Evolutionary conservation across 2,113 vertebrate species (phyloP), one percentile per base, ranked within the genome.

Genomic region (Trematomus loennbergii): DNA sequence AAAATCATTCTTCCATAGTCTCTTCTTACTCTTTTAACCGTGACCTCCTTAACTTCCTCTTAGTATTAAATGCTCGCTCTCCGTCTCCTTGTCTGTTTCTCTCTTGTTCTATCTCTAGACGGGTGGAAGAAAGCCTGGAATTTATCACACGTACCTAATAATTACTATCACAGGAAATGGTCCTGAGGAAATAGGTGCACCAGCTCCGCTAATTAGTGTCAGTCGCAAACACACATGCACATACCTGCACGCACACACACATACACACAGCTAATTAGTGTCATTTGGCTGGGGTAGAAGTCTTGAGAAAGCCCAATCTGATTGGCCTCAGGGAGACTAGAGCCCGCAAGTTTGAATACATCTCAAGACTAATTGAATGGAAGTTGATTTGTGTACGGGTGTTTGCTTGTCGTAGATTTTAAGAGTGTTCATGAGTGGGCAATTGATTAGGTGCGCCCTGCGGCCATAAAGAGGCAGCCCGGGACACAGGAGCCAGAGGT

Each of bases 121-220:
- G 50, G 72, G 64, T 87, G 81, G 86, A 87, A 86, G 82, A 87
- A 75, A 78, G 90, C 79, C 93, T 93, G 94, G 93, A 86, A 91
- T 93, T 93, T 93, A 91, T 95, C 93, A 94, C 92, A 91, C 92
- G 84, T 94, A 92, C 92, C 93, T 93, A 93, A 92, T 94, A 93
- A 93, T 93, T 93, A 93, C 91, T 89, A 92, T 93, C 89, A 90
- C 87, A 94, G 93, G 92, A 94, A 93, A 93, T 77, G 81, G 89
- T 85, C 77, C 59, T 58, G 79, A 94, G 92, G 92, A 94, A 93
- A 91, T 89, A 53, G 84, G 88, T 77, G 85, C 82, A 84, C 83
- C 81, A 89, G 81, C 25, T 79, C 73, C 81, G 84, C 81, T 93
- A 94, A 94, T 94, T 94, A 94, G 91, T 90, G 84, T 93, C 87